A percentile compares a stretch with the other conserved stretches of the same genome.
These are phyloP conservation scores for Ambastaia sidthimunki DNA, from an alignment of 2,797 vertebrate species.

Conservation along the genomic window DNA sequence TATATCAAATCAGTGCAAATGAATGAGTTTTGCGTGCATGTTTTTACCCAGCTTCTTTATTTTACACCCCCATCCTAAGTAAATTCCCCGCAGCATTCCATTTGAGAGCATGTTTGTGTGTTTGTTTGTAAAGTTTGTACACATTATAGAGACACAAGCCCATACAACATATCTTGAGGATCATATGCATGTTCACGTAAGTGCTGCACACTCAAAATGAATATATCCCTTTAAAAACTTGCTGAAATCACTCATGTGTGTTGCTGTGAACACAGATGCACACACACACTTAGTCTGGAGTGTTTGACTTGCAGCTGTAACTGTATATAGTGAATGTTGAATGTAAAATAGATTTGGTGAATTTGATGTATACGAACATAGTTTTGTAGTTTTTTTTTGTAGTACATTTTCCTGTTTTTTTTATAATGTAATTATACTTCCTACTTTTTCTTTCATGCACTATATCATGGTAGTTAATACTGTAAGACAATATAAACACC, in stretches of 20 bases:
- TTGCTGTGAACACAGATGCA: slow-evolving; percentile 3
- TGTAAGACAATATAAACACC: slow-evolving; percentile 37
- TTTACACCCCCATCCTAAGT: slow-evolving; percentile 4
- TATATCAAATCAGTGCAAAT: neutral
- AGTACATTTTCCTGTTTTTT: slow-evolving; percentile 37
- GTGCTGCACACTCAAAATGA: neutral
- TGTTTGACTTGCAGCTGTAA: slow-evolving; percentile 27
- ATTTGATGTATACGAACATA: neutral
- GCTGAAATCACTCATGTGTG: neutral
- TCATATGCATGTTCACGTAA: neutral
- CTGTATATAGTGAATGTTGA: slow-evolving; percentile 39
- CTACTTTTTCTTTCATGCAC: slow-evolving; percentile 25
- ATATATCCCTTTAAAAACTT: neutral
- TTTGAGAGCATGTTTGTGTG: neutral
- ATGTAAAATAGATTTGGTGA: slow-evolving; percentile 17
- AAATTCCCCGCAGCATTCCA: slow-evolving; percentile 25
- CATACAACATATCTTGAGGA: neutral
- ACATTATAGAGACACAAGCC: slow-evolving; percentile 3
- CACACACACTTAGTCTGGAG: neutral
- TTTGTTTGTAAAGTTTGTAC: slow-evolving; percentile 29
- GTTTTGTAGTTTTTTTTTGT: slow-evolving; percentile 23
- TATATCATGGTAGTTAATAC: slow-evolving; percentile 35
- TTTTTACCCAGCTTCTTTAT: neutral
- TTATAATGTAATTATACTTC: slow-evolving; percentile 20
- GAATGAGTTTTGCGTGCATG: neutral